phyloP scores from a whole-genome alignment of 2,113 vertebrate genomes.

The Phaethornis superciliosus region DNA sequence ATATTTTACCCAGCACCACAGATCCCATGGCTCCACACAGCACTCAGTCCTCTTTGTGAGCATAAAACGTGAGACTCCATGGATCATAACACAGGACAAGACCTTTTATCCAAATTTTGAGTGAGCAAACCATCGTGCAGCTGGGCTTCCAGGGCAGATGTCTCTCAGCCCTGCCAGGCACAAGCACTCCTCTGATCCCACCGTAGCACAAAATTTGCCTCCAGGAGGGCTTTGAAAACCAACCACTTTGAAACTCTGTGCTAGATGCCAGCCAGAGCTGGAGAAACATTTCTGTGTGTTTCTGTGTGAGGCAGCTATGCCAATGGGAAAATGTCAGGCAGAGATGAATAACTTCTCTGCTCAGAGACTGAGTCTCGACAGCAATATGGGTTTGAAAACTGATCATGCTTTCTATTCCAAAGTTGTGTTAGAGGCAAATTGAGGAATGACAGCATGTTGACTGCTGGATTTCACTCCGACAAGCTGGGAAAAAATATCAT shows the following conservation, averaged over 20 bases:
- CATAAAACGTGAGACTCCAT: background rate
- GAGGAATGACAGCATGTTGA: background rate
- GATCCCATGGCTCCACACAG: background rate
- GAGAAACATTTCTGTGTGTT: background rate
- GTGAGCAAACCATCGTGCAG: background rate
- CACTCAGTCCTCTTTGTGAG: background rate
- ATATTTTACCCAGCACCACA: background rate
- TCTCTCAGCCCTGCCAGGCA: background rate
- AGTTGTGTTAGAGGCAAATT: background rate
- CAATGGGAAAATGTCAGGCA: background rate
- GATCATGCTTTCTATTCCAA: background rate
- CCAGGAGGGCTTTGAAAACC: background rate
- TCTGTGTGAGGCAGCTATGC: background rate
- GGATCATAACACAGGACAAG: background rate
- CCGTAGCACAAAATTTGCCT: background rate
- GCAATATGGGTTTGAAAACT: background rate
- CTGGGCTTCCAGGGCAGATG: background rate
- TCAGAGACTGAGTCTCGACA: background rate
- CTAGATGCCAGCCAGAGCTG: background rate
- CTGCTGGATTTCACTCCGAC: background rate
- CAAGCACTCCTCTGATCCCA: rapidly evolving
- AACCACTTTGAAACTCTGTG: background rate
- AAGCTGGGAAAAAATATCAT: background rate
- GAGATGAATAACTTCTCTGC: background rate
- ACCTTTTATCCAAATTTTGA: background rate